Conservation (phyloP, 2,797 vertebrate genomes). For the Lates japonicus region DNA sequence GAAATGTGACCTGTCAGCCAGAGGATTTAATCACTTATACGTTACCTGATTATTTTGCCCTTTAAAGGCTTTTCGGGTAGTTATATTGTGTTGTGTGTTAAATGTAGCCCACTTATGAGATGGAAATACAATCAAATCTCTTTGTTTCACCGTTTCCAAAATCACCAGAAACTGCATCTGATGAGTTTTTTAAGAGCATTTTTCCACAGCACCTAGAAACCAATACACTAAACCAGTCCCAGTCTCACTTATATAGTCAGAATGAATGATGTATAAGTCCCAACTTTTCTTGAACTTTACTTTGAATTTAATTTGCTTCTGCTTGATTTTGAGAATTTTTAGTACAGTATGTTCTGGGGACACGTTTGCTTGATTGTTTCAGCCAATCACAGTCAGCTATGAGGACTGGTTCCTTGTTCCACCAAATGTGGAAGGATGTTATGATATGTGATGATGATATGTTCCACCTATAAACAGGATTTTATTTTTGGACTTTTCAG, state of each 20-base stretch:
- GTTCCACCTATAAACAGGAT: neutral
- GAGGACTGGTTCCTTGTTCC: neutral
- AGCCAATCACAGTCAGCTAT: neutral
- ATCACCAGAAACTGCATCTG: neutral
- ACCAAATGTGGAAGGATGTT: too few relatives aligned
- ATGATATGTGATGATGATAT: too few relatives aligned
- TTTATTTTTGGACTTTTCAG: slow-evolving; percentile 72
- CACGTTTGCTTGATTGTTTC: too few relatives aligned
- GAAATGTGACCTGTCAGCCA: neutral
- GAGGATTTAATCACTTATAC: neutral
- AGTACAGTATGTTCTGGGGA: too few relatives aligned
- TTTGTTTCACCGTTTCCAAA: neutral
- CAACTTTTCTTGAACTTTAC: neutral
- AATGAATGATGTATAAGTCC: neutral
- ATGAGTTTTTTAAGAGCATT: neutral
- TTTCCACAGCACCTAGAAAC: neutral
- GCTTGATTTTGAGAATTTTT: too few relatives aligned
- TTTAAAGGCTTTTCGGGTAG: neutral
- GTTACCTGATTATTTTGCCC: neutral
- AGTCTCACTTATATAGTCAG: neutral
- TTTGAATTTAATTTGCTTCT: neutral
- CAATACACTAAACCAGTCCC: neutral
- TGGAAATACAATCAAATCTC: neutral
- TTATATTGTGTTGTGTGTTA: neutral
- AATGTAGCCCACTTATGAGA: neutral